Evolutionary conservation across 2,888 invertebrate genomes (phyloP), one percentile per base, ranked within the genome.

Genomic region (Petrolisthes manimaculis): DNA sequence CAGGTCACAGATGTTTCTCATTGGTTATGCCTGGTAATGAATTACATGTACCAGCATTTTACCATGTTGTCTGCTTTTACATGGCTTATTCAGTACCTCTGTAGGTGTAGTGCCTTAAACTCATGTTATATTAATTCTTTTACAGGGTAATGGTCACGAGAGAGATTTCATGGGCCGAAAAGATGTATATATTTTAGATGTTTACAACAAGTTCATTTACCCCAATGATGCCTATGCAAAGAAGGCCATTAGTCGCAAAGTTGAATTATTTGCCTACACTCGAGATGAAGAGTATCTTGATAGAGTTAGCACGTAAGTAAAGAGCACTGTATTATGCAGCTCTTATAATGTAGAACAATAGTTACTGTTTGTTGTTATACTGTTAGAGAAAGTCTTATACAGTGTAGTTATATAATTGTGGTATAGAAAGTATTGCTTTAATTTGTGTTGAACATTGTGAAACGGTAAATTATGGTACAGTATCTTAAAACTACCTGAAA

Each of bases 71-170:
- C 9, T n/a, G 3, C 9, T 21, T 75, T 9, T 75, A 75, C 21
- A 21, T 75, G 21, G n/a, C 9, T n/a, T 37, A 37, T 2, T 37
- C 37, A 37, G 37, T 37, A 37, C 37, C 37, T 37, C 37, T 37
- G 37, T 37, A 37, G 37, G 37, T 37, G 37, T 37, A 37, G 37
- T 37, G 37, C 37, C 37, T 37, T 37, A 37, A 37, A 37, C 37
- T 37, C 2, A 2, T 37, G 14, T 37, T 54, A 51, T 53, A 18
- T 71, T 61, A 55, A 53, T 14, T 6, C 56, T n/a, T 91, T 91
- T 92, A 37, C 92, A 96, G 96, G 97, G 97, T 0, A 98, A 98
- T 93, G 97, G 97, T 0, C 96, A 97, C 93, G 96, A 96, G 92
- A 94, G 95, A 18, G 97, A 98, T 93, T 97, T 97, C 92, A 94